Evolutionary conservation across 2,797 vertebrate species (phyloP).

Genomic region (Diceros bicornis): DNA sequence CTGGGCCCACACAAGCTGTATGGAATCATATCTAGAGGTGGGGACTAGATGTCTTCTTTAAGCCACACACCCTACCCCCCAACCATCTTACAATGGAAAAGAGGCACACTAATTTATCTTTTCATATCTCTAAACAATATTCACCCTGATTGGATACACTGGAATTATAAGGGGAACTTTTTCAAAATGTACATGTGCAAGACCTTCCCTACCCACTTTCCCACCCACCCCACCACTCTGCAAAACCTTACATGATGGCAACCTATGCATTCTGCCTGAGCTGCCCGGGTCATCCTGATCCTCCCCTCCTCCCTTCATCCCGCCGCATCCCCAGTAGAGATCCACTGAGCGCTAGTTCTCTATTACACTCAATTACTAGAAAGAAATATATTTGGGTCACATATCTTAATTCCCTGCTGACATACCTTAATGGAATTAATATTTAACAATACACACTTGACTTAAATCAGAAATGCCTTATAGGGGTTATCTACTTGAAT

Average conservation of each 20-base stretch:
- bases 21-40: neutral
- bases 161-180: neutral
- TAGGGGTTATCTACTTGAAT: conserved; percentile 55
- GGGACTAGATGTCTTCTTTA: neutral
- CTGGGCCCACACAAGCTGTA: neutral
- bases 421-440: conserved; percentile 67
- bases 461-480: conserved; percentile 69
- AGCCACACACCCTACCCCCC: rapidly evolving
- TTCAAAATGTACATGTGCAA: neutral
- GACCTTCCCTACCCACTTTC: neutral
- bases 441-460: conserved; percentile 73
- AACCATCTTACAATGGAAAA: neutral
- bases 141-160: neutral
- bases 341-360: neutral
- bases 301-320: neutral
- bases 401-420: conserved; percentile 67
- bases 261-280: neutral
- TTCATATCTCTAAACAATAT: neutral
- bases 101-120: neutral
- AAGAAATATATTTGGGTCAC: conserved; percentile 74
- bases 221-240: rapidly evolving
- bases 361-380: conserved; percentile 1
- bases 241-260: neutral
- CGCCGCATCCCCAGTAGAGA: neutral
- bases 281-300: neutral